Evolutionary conservation across 2,888 invertebrate species (phyloP).

Genomic region (Drosophila paramelanica): DNA sequence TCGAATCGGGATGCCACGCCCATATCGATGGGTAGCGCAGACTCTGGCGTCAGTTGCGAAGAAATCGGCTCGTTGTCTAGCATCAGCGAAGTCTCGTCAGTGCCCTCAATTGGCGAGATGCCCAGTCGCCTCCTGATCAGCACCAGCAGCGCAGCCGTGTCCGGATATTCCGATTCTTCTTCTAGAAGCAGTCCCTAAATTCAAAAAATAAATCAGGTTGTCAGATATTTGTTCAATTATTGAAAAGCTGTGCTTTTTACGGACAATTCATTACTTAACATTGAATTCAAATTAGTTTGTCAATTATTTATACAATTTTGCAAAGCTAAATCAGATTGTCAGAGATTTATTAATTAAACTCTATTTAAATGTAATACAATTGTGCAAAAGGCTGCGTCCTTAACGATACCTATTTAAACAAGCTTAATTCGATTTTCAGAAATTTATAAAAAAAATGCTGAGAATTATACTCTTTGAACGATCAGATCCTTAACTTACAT

Average conservation of each 20-base stretch:
- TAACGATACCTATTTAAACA: no score
- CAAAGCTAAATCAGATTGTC: neutral
- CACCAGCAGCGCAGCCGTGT: conserved; percentile 68
- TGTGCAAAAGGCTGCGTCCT: no score
- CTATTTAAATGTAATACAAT: no score
- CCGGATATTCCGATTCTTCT: conserved; percentile 38
- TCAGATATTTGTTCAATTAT: no score
- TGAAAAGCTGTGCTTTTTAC: neutral
- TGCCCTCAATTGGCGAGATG: conserved; percentile 53
- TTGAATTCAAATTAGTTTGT: no score
- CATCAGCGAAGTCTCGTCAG: conserved; percentile 13
- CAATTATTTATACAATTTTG: no score
- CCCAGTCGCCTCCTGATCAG: conserved; percentile 61
- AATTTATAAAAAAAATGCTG: no score
- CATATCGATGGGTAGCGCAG: conserved; percentile 17
- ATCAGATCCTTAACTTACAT: no score
- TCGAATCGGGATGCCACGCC: conserved; percentile 32
- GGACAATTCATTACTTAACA: neutral
- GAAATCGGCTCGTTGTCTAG: conserved; percentile 41
- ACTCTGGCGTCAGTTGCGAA: conserved; percentile 56
- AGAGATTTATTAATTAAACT: neutral
- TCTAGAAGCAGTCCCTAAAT: neutral
- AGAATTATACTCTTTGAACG: no score
- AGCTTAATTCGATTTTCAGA: no score
- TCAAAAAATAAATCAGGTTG: no score